Evolutionary conservation across 2,888 invertebrate species (phyloP).

Genomic region (Nebria salina): DNA sequence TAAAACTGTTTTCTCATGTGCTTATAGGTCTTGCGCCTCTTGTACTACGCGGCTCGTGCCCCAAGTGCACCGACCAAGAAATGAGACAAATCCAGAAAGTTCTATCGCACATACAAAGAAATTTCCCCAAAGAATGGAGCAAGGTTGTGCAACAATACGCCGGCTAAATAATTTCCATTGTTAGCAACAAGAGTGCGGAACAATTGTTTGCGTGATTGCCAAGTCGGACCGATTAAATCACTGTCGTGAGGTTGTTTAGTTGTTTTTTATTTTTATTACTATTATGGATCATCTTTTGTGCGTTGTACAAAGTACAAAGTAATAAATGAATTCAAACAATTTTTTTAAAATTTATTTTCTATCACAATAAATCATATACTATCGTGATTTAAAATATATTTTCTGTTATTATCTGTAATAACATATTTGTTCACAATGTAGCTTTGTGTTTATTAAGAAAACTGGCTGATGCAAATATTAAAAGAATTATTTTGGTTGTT

Average conservation of each 20-base stretch:
- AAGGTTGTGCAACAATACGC: slow-evolving; percentile 77
- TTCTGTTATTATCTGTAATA: too few relatives aligned
- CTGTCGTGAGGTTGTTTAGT: slow-evolving; percentile 29
- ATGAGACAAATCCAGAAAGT: slow-evolving; percentile 79
- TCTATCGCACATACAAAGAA: slow-evolving; percentile 76
- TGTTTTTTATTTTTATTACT: slow-evolving; percentile 8
- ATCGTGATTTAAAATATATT: too few relatives aligned
- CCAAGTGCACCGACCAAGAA: slow-evolving; percentile 75
- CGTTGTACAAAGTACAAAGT: background rate
- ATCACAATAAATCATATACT: too few relatives aligned
- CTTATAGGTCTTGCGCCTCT: slow-evolving; percentile 75
- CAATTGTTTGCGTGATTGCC: slow-evolving; percentile 26
- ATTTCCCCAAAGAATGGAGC: slow-evolving; percentile 81
- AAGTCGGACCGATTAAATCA: slow-evolving; percentile 36
- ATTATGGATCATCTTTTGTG: slow-evolving; percentile 10
- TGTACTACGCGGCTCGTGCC: slow-evolving; percentile 77
- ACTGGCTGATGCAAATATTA: too few relatives aligned
- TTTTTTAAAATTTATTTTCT: too few relatives aligned
- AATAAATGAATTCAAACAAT: background rate
- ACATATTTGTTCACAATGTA: too few relatives aligned
- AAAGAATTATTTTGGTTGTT: too few relatives aligned
- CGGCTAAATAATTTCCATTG: slow-evolving; percentile 59
- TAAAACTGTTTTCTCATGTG: too few relatives aligned
- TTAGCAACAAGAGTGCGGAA: background rate
- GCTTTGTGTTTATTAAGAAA: too few relatives aligned